These are phyloP conservation scores for Myocastor coypus DNA, from an alignment of 2,113 vertebrate genomes.

Conservation along the genomic window DNA sequence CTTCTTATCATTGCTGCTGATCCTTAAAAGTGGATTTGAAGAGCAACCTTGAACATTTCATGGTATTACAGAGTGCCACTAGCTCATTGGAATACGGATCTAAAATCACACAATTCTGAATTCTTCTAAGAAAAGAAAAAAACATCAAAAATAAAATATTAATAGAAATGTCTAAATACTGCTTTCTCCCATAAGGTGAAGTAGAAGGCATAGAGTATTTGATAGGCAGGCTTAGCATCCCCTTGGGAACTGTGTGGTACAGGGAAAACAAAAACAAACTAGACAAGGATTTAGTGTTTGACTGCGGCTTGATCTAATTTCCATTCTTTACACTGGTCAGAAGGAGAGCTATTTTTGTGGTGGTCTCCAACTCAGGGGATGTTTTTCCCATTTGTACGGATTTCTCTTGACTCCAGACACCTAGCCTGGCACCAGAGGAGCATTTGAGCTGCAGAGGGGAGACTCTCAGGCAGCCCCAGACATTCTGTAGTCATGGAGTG, in stretches of 20 bases:
- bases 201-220: slow-evolving; percentile 38
- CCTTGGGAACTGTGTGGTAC: slow-evolving; percentile 48
- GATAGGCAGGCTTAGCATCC: not conserved
- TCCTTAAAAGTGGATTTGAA: slow-evolving; percentile 26
- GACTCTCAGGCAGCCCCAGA: not conserved
- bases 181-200: slow-evolving; percentile 54
- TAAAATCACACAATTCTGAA: slow-evolving; percentile 72
- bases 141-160: slow-evolving; percentile 61
- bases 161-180: slow-evolving; percentile 59
- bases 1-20: slow-evolving; percentile 12
- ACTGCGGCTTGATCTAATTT: slow-evolving; percentile 61
- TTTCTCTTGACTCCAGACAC: slow-evolving; percentile 63
- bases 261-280: slow-evolving; percentile 41
- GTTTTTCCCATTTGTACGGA: not conserved
- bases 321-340: slow-evolving; percentile 52
- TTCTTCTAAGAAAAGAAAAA: slow-evolving; percentile 67
- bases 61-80: slow-evolving; percentile 47
- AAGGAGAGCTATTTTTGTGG: not conserved
- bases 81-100: slow-evolving; percentile 70
- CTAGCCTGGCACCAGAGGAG: slow-evolving; percentile 42
- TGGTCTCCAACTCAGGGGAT: slow-evolving; percentile 51
- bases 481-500: not conserved
- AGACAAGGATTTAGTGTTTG: slow-evolving; percentile 55
- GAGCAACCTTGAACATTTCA: not conserved
- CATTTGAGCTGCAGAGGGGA: slow-evolving; percentile 30